These are phyloP conservation scores for Spinus pinus DNA, from an alignment of 2,797 vertebrate genomes.

Conservation along the genomic window DNA sequence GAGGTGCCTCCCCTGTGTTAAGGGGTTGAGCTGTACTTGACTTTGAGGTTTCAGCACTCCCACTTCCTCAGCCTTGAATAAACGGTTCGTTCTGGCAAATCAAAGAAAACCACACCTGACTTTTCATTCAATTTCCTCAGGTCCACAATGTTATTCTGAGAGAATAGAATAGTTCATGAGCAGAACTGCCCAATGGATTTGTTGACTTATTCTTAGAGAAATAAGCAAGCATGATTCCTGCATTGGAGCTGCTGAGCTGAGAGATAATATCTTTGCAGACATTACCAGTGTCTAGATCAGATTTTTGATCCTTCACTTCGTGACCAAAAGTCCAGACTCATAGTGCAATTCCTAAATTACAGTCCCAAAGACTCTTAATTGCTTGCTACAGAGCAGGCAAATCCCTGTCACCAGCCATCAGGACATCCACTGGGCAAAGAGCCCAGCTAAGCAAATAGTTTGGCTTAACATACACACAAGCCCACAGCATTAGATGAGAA, in stretches of 20 bases:
- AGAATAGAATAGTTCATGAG: background rate
- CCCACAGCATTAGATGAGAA: constrained; percentile 4
- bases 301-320: background rate
- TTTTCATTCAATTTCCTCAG: constrained; percentile 2
- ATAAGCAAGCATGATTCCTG: background rate
- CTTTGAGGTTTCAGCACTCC: constrained; percentile 6
- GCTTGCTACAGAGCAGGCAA: background rate
- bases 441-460: constrained; percentile 56
- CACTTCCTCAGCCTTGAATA: background rate
- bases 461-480: background rate
- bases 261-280: background rate
- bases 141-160: background rate
- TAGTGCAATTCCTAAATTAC: background rate
- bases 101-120: constrained; percentile 11
- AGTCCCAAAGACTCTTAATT: background rate
- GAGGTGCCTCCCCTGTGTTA: background rate
- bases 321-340: background rate
- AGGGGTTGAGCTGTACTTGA: background rate
- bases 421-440: constrained; percentile 17
- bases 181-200: background rate
- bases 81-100: background rate
- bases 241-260: background rate
- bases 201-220: background rate
- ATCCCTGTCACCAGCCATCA: constrained; percentile 23
- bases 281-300: background rate